Evolutionary conservation across 1,140 invertebrate species (phyloP).

Genomic region (Lepidotrigona ventralis): DNA sequence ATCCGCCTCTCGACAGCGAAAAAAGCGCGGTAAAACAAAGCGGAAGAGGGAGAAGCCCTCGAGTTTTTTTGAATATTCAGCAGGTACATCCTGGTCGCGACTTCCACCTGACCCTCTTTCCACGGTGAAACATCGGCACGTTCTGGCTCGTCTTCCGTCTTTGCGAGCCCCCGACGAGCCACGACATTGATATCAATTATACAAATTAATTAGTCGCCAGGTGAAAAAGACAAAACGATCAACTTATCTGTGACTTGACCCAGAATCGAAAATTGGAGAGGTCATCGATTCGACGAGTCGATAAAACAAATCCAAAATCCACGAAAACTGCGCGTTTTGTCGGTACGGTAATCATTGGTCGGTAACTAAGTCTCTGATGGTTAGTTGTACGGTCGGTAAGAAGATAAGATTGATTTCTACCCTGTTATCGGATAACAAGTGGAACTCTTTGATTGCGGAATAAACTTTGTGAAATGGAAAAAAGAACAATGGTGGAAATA

Average conservation of each 20-base stretch:
- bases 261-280: background rate
- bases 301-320: background rate
- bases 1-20: constrained; percentile 65
- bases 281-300: background rate
- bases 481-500: no score
- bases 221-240: background rate
- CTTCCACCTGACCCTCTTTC: constrained; percentile 74
- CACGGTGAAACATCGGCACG: constrained; percentile 36
- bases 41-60: constrained; percentile 67
- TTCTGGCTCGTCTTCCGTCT: constrained; percentile 16
- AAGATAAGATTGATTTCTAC: background rate
- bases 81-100: constrained; percentile 64
- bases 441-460: background rate
- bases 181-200: background rate
- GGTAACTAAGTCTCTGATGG: background rate
- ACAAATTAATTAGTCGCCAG: constrained; percentile 17
- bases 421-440: background rate
- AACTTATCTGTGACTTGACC: no score
- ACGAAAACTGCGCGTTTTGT: no score
- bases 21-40: constrained; percentile 41
- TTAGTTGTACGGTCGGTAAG: background rate
- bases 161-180: background rate
- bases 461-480: no score
- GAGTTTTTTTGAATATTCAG: constrained; percentile 77
- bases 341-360: background rate